Conservation (phyloP, 2,113 vertebrate species). For the Peromyscus polionotus region DNA sequence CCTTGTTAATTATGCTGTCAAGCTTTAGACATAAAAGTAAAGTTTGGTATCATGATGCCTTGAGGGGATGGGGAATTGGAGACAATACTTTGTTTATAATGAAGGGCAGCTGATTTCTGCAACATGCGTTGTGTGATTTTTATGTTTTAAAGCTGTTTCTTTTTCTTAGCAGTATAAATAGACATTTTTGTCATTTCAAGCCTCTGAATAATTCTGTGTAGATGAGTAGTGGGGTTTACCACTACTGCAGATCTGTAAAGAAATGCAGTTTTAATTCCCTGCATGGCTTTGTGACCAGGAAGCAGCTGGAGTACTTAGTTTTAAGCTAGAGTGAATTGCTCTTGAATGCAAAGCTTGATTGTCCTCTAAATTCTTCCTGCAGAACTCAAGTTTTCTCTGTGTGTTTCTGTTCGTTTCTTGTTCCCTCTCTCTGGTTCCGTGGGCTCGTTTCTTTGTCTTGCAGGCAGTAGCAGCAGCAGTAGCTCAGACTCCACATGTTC, state of each 20-base stretch:
- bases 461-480: slow-evolving; percentile 94
- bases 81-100: not conserved
- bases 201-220: slow-evolving; percentile 25
- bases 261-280: not conserved
- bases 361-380: slow-evolving; percentile 72
- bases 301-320: slow-evolving; percentile 54
- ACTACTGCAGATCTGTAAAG: not conserved
- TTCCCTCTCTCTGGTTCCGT: slow-evolving; percentile 83
- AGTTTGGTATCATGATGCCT: slow-evolving; percentile 1
- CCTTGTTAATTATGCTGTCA: slow-evolving; percentile 23
- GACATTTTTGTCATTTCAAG: slow-evolving; percentile 49
- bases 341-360: slow-evolving; percentile 63
- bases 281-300: slow-evolving; percentile 24
- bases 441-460: slow-evolving; percentile 91
- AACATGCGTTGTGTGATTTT: not conserved
- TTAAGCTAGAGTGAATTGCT: slow-evolving; percentile 66
- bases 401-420: slow-evolving; percentile 85
- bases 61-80: not conserved
- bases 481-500: slow-evolving; percentile 93
- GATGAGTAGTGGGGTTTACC: not conserved
- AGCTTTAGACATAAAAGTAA: not conserved
- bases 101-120: not conserved
- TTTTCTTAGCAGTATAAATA: slow-evolving; percentile 47
- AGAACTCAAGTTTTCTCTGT: slow-evolving; percentile 83
- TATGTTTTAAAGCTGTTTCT: slow-evolving; percentile 56